Evolutionary conservation across 2,797 vertebrate genomes (phyloP).

Genomic region (Cygnus olor): DNA sequence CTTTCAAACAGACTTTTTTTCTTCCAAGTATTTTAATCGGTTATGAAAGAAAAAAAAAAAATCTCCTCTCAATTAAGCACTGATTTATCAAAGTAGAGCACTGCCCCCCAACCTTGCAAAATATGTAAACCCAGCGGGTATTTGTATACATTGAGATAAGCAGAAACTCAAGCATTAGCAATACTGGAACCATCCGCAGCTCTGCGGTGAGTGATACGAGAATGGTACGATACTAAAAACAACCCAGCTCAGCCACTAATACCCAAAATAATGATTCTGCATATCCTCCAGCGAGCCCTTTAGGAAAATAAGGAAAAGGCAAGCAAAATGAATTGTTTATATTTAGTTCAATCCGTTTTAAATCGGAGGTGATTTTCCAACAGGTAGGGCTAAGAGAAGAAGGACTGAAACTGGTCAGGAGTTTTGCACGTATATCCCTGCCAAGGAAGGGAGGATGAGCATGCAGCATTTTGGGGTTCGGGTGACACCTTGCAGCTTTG

Average conservation of each 20-base stretch:
- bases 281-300: background rate
- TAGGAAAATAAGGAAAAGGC: background rate
- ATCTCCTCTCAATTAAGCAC: background rate
- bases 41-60: background rate
- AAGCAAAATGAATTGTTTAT: background rate
- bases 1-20: conserved; percentile 11
- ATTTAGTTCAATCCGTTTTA: background rate
- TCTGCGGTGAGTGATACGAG: background rate
- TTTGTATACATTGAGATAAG: background rate
- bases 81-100: background rate
- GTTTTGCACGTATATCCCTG: accelerated
- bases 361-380: accelerated
- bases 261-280: background rate
- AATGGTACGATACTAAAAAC: background rate
- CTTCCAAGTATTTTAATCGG: background rate
- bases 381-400: background rate
- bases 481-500: background rate
- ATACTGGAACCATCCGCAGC: accelerated
- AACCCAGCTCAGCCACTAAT: background rate
- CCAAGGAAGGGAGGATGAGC: too few species aligned
- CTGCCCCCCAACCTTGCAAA: background rate
- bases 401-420: background rate
- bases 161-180: background rate
- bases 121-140: background rate
- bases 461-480: accelerated